phyloP scores from a whole-genome alignment of 1,140 invertebrate species.

The Hyposmocoma kahamanoa region DNA sequence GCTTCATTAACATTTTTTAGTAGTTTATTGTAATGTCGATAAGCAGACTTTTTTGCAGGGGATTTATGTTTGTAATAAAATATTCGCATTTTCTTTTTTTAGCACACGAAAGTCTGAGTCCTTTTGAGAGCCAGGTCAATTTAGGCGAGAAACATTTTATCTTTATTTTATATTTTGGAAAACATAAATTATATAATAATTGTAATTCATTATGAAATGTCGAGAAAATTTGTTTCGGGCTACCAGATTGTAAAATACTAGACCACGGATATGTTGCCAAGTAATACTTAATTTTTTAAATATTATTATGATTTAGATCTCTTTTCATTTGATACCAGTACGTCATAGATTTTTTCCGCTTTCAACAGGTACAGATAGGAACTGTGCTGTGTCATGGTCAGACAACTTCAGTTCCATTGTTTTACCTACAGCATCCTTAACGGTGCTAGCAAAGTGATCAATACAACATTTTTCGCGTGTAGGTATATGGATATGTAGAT shows the following conservation, averaged over 20 bases:
- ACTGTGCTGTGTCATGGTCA: neutral
- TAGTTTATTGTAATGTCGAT: neutral
- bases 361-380: neutral
- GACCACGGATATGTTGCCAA: neutral
- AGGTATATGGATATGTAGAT: neutral
- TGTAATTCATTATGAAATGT: neutral
- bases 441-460: neutral
- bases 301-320: neutral
- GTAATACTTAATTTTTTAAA: neutral
- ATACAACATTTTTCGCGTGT: neutral
- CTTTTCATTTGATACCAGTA: neutral
- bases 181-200: neutral
- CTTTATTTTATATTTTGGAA: neutral
- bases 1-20: constrained; percentile 1
- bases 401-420: neutral
- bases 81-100: neutral
- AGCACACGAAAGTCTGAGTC: neutral
- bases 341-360: neutral
- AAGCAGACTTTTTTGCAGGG: too few relatives aligned
- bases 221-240: neutral
- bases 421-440: neutral
- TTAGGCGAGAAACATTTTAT: neutral
- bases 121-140: neutral
- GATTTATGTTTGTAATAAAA: neutral
- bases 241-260: neutral